Evolutionary conservation across 2,888 invertebrate genomes (phyloP).

Genomic region (Girardia tigrina): DNA sequence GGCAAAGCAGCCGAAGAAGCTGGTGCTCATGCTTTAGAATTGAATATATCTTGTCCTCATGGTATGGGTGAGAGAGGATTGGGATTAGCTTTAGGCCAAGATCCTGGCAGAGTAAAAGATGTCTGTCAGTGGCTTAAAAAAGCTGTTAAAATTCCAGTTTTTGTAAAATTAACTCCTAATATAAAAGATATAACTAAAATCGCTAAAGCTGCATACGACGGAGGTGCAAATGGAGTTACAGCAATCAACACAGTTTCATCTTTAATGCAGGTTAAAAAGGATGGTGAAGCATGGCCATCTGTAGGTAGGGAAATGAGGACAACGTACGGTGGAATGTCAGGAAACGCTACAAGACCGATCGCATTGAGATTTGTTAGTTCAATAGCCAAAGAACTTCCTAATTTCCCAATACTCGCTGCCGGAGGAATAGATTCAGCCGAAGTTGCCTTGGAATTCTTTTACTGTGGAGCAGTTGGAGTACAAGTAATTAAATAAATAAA

Average conservation of each 20-base stretch:
- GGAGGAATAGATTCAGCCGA: slow-evolving; percentile 95
- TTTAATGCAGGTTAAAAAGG: slow-evolving; percentile 69
- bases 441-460: slow-evolving; percentile 77
- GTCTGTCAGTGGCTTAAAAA: slow-evolving; percentile 78
- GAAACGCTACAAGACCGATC: slow-evolving; percentile 85
- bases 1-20: slow-evolving; percentile 61
- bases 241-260: slow-evolving; percentile 94
- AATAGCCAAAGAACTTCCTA: slow-evolving; percentile 68
- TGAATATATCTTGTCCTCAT: slow-evolving; percentile 92
- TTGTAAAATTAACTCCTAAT: slow-evolving; percentile 90
- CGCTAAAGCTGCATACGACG: slow-evolving; percentile 74
- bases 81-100: slow-evolving; percentile 90
- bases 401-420: slow-evolving; percentile 80
- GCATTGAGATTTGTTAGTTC: slow-evolving; percentile 78
- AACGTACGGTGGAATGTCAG: slow-evolving; percentile 82
- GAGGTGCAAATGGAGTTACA: slow-evolving; percentile 81
- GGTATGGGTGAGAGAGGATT: slow-evolving; percentile 96
- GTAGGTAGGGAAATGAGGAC: slow-evolving; percentile 67
- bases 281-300: slow-evolving; percentile 77
- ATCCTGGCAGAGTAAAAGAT: slow-evolving; percentile 69
- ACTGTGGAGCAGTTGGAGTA: slow-evolving; percentile 76
- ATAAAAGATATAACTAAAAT: slow-evolving; percentile 80
- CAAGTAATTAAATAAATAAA: slow-evolving; percentile 63
- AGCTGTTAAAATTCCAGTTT: slow-evolving; percentile 79
- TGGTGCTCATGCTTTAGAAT: slow-evolving; percentile 81